phyloP scores from a whole-genome alignment of 2,888 invertebrate species.

The Cotesia congregata region DNA sequence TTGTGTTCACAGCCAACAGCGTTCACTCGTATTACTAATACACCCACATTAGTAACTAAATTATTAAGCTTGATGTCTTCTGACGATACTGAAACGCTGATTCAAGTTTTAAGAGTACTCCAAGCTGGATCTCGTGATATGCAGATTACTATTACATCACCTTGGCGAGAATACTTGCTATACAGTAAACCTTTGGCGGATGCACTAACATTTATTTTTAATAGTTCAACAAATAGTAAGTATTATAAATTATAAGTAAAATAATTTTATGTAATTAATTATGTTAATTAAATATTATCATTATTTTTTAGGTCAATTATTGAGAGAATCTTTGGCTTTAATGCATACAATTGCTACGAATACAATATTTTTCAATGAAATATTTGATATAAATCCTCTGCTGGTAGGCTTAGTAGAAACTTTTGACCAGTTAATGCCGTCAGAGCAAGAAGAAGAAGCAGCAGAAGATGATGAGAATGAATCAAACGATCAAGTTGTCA shows the following conservation, averaged over 20 bases:
- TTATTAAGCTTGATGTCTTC: constrained; percentile 74
- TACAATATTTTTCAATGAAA: constrained; percentile 48
- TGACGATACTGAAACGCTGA: constrained; percentile 80
- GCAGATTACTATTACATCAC: constrained; percentile 54
- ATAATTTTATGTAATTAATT: background rate
- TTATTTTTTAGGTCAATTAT: constrained; percentile 40
- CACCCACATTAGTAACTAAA: constrained; percentile 74
- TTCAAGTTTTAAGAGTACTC: constrained; percentile 81
- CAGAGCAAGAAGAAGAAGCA: constrained; percentile 38
- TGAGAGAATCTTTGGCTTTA: constrained; percentile 57
- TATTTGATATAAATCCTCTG: constrained; percentile 53
- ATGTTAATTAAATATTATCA: constrained; percentile 9
- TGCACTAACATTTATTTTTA: constrained; percentile 79
- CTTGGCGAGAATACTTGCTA: constrained; percentile 56
- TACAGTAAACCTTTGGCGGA: constrained; percentile 72
- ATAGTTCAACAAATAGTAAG: constrained; percentile 78
- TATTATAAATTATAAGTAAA: constrained; percentile 2
- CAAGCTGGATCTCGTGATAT: constrained; percentile 65
- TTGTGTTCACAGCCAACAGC: constrained; percentile 80
- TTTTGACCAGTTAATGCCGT: constrained; percentile 53
- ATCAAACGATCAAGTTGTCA: constrained; percentile 46
- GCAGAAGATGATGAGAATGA: constrained; percentile 45
- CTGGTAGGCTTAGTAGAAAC: constrained; percentile 55
- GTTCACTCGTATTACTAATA: constrained; percentile 73
- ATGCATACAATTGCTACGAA: constrained; percentile 53